Base-by-base conservation (phyloP, 2,797 vertebrate species). In the Esox lucius region DNA sequence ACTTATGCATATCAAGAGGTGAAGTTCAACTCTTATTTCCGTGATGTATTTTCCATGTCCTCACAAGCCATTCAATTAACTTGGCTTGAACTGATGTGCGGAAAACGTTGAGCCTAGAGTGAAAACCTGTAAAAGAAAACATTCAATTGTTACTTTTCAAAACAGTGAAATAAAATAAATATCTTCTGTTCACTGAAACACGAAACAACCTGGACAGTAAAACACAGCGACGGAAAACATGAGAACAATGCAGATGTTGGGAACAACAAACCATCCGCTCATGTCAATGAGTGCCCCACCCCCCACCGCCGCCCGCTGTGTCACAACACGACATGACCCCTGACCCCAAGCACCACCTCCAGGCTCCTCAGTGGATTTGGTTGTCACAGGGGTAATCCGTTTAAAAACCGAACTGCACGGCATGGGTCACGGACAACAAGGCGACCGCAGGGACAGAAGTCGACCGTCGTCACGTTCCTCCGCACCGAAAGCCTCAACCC, bases 31-130 rank as follows among this genome's bases (percentile, higher is more conserved):
- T 72, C 22, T 12, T 1, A 78, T 79, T 84, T 78, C 81, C 62
- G 72, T 65, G 74, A 81, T 83, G 86, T 80, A 46, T 87, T 89
- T 84, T 82, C 75, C 75, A 56, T 22, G 53, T 72, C 86, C 67
- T 81, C 76, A 72, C 51, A n/a, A 56, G 79, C 49, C 83, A 85
- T 78, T 68, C 75, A 80, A 83, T 77, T 17, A 87, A 84, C 79
- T 82, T 87, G 80, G 77, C 74, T 70, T 51, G 6, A 49, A 51
- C 65, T 67, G 65, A 13, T 15, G 5, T 22, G n/a, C 9, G 24
- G 24, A 24, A 15, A 26, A 24, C 12, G 59, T n/a, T 62, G 59
- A 53, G 16, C 17, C 19, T 16, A 17, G 16, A 53, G 49, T 53
- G 49, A 7, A 65, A 65, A 65, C 22, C 24, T 53, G 49, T 5